A percentile compares a stretch with the other conserved stretches of the same genome.
Evolutionary conservation across 2,797 vertebrate genomes (phyloP).

Genomic region (Antennarius maculatus): DNA sequence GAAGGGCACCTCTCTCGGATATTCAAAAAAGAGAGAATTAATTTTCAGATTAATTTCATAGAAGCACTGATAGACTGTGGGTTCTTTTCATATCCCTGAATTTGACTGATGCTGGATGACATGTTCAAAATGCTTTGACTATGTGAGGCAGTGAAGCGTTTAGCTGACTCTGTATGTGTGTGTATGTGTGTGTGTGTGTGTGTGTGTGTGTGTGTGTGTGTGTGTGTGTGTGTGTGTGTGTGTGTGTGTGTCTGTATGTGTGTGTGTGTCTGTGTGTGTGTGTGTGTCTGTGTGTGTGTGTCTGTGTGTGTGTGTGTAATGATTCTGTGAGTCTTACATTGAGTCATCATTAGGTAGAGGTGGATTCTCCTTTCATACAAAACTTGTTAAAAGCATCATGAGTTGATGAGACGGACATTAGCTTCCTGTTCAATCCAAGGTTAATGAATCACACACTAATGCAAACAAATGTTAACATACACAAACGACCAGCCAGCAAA

Average conservation of each 20-base stretch:
- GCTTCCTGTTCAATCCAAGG: conserved; percentile 16
- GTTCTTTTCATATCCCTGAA: not conserved
- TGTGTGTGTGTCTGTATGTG: no score
- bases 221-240: no score
- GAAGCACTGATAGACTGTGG: not conserved
- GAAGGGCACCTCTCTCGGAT: not conserved
- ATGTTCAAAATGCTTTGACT: no score
- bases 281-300: conserved; percentile 7
- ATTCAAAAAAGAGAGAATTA: not conserved
- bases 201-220: no score
- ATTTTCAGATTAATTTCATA: conserved; percentile 8
- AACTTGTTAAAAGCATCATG: conserved; percentile 39
- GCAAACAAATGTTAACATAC: conserved; percentile 21
- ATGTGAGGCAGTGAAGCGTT: no score
- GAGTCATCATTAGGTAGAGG: conserved; percentile 54
- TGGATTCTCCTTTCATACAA: conserved; percentile 42
- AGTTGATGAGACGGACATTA: conserved; percentile 26
- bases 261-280: conserved; percentile 17
- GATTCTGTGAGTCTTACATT: conserved; percentile 38
- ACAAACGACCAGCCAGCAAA: conserved; percentile 5
- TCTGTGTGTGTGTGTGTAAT: conserved; percentile 17
- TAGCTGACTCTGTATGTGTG: no score
- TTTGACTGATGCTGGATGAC: conserved; percentile 8
- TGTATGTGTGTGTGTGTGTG: no score
- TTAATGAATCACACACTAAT: conserved; percentile 35